Evolutionary conservation across 2,797 vertebrate genomes (phyloP).

Genomic region (Phrynocephalus guinanensis): DNA sequence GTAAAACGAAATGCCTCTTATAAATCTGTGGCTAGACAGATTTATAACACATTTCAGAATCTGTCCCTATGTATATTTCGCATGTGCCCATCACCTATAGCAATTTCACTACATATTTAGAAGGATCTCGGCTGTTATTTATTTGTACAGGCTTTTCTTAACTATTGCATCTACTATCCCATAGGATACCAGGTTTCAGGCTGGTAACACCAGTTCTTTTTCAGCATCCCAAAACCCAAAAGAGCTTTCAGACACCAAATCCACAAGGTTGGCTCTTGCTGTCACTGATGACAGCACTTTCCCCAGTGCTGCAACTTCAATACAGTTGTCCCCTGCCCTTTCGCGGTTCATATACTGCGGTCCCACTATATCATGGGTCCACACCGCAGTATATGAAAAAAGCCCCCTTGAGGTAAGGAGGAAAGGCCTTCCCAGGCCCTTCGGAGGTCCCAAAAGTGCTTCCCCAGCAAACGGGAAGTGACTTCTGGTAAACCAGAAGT

Average conservation of each 20-base stretch:
- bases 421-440: no score
- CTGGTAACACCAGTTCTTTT: background rate
- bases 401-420: no score
- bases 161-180: conserved; percentile 5
- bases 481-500: no score
- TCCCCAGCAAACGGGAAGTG: no score
- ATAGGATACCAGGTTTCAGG: background rate
- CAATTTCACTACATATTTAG: background rate
- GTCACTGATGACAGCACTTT: background rate
- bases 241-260: background rate
- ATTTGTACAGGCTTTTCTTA: background rate
- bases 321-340: no score
- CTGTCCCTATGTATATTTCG: no score
- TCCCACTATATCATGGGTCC: no score
- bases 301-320: no score
- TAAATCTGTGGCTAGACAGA: background rate
- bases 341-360: no score
- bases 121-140: background rate
- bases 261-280: background rate
- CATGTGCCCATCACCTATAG: background rate
- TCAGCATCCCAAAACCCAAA: background rate
- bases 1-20: background rate
- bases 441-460: no score
- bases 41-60: background rate
- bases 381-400: no score